These are phyloP conservation scores for Chironomus striatipennis DNA, from an alignment of 1,140 invertebrate genomes.

Conservation along the genomic window DNA sequence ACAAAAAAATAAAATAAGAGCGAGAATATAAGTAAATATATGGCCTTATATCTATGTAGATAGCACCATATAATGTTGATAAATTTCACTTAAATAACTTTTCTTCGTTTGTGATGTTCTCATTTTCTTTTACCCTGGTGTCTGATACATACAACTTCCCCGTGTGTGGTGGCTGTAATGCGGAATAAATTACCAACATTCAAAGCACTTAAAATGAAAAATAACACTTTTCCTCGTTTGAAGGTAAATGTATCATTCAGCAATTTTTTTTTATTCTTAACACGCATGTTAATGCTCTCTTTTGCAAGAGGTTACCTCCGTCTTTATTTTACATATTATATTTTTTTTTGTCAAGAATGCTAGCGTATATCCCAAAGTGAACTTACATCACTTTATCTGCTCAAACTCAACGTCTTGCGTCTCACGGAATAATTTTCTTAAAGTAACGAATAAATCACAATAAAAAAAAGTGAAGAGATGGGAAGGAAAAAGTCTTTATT, in stretches of 20 bases:
- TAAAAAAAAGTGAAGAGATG: too few relatives aligned
- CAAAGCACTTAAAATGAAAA: slow-evolving; percentile 20
- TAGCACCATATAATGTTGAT: not conserved
- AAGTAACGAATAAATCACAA: too few relatives aligned
- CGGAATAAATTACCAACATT: slow-evolving; percentile 21
- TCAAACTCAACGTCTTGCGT: not conserved
- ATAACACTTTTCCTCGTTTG: slow-evolving; percentile 18
- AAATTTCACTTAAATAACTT: slow-evolving; percentile 15
- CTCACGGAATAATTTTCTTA: too few relatives aligned
- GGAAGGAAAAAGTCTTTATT: too few relatives aligned
- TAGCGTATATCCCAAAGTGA: slow-evolving; percentile 11
- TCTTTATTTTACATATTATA: not conserved
- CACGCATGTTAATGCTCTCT: not conserved
- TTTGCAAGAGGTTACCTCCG: not conserved
- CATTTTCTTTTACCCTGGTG: not conserved
- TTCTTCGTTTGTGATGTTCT: slow-evolving; percentile 12
- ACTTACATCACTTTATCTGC: not conserved
- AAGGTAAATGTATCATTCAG: slow-evolving; percentile 23
- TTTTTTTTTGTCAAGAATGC: not conserved
- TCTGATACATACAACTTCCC: not conserved
- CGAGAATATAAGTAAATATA: too few relatives aligned
- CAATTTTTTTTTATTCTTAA: not conserved
- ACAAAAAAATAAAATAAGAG: not conserved
- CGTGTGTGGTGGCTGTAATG: not conserved
- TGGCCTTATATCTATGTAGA: too few relatives aligned